Base-by-base conservation (phyloP, 2,113 vertebrate species). In the Mustela nigripes region DNA sequence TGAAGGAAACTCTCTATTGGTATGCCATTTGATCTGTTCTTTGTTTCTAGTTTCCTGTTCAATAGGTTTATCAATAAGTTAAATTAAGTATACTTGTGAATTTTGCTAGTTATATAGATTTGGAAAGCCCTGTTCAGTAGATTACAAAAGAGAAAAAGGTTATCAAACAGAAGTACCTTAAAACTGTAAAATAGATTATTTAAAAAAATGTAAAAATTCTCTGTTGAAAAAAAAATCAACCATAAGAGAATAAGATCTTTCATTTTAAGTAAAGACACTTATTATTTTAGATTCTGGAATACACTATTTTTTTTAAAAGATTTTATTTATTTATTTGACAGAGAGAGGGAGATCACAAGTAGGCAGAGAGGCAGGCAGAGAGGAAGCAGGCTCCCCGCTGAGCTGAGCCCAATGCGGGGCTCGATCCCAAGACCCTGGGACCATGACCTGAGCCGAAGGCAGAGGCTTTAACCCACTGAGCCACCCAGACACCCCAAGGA, bases 11-110 rank as follows among this genome's bases (percentile, higher is more conserved):
- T 56, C 60, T 62, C 28, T 56, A 31, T 8, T 53, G 11, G 2
- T 83, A 45, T 90, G 45, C 42, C 45, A 62, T 62, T 78, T 79
- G 81, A 79, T 67, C 56, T 76, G 14, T 78, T 95, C n/a, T 95
- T 84, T 79, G 4, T 95, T 91, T 86, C 48, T 86, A 86, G 50
- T n/a, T 95, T 79, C 39, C n/a, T 62, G 28, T 42, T 80, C 50
- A 80, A 42, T 62, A 62, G 2, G 10, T 83, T 89, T 91, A 60
- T 50, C 81, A 71, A 39, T 80, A 91, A 53, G 18, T 71, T 88
- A 94, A 94, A 73, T 63, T 39, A 63, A 50, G 19, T 91, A 48
- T 67, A 22, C 48, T 67, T 76, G 21, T 80, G 33, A 71, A 48
- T 85, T 78, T 71, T 92, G 39, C 33, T 62, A 5, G 31, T 42